Evolutionary conservation across 2,113 vertebrate species (phyloP).

Genomic region (Gracilinanus agilis): DNA sequence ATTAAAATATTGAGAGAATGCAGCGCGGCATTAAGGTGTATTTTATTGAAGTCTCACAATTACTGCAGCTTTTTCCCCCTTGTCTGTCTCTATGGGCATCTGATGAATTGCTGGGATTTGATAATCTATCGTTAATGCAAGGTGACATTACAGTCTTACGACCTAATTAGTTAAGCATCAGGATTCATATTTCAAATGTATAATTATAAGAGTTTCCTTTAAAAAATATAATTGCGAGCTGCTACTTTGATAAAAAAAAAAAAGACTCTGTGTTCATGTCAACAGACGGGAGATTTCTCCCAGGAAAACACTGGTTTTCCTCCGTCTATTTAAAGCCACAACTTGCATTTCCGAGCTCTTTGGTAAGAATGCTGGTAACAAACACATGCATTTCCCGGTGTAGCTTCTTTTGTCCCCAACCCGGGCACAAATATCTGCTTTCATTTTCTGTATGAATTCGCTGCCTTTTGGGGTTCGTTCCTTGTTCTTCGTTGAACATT

Average conservation of each 20-base stretch:
- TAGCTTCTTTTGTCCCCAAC: slow-evolving; percentile 27
- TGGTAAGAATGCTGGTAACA: too few relatives aligned
- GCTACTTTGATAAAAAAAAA: slow-evolving; percentile 65
- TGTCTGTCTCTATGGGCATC: slow-evolving; percentile 49
- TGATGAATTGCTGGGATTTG: slow-evolving; percentile 64
- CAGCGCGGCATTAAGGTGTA: slow-evolving; percentile 52
- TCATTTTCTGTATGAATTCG: neutral
- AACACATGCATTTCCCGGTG: slow-evolving; percentile 44
- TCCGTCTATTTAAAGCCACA: slow-evolving; percentile 21
- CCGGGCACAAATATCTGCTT: slow-evolving; percentile 9
- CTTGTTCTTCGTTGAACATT: slow-evolving; percentile 35
- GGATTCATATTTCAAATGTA: slow-evolving; percentile 66
- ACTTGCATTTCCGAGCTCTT: slow-evolving; percentile 30
- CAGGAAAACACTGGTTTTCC: slow-evolving; percentile 42
- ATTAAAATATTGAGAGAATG: slow-evolving; percentile 78
- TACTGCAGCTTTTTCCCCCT: slow-evolving; percentile 66
- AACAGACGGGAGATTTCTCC: slow-evolving; percentile 35
- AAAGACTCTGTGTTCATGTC: slow-evolving; percentile 31
- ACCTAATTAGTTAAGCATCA: slow-evolving; percentile 61
- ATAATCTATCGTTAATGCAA: slow-evolving; percentile 56
- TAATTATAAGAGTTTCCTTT: slow-evolving; percentile 49
- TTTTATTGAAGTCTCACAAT: slow-evolving; percentile 74
- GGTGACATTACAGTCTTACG: slow-evolving; percentile 62
- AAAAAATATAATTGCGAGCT: slow-evolving; percentile 59
- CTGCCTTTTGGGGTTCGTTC: slow-evolving; percentile 48